These are phyloP conservation scores for Choloepus didactylus DNA, from an alignment of 2,797 vertebrate species.

Conservation along the genomic window DNA sequence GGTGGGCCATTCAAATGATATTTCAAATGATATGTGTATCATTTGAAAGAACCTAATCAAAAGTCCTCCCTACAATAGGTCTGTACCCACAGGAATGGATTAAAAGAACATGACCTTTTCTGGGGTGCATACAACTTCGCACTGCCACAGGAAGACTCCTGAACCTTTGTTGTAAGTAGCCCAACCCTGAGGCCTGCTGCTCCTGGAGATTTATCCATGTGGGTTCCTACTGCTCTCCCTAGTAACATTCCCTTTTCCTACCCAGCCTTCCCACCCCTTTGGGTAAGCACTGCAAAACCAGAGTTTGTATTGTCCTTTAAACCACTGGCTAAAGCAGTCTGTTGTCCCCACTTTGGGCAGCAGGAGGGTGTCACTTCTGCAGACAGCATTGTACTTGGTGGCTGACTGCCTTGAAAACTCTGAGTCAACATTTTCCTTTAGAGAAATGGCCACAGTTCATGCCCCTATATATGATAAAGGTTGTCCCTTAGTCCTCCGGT, in stretches of 20 bases:
- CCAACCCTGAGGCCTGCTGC: not conserved
- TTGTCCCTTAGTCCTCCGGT: fast-evolving
- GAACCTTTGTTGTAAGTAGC: not conserved
- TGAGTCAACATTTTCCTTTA: not conserved
- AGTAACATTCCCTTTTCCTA: not conserved
- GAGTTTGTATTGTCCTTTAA: conserved; percentile 36
- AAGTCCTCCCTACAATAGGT: no score
- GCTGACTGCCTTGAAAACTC: not conserved
- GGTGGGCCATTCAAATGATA: no score
- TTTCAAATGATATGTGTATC: no score
- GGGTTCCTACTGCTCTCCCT: not conserved
- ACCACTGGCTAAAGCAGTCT: conserved; percentile 23
- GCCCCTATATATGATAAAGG: not conserved
- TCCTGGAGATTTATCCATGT: not conserved
- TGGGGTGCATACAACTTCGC: no score
- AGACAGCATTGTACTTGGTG: not conserved
- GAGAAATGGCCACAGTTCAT: not conserved
- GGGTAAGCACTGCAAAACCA: not conserved
- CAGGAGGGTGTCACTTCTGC: not conserved
- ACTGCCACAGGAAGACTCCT: not conserved
- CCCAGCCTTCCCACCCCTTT: not conserved
- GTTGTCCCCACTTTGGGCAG: not conserved
- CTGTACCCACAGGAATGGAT: no score
- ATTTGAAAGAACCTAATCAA: no score
- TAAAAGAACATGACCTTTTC: no score